Evolutionary conservation across 37 sponge, comb jelly and placozoan genomes (phyloP).

Genomic region (Spongilla lacustris): DNA sequence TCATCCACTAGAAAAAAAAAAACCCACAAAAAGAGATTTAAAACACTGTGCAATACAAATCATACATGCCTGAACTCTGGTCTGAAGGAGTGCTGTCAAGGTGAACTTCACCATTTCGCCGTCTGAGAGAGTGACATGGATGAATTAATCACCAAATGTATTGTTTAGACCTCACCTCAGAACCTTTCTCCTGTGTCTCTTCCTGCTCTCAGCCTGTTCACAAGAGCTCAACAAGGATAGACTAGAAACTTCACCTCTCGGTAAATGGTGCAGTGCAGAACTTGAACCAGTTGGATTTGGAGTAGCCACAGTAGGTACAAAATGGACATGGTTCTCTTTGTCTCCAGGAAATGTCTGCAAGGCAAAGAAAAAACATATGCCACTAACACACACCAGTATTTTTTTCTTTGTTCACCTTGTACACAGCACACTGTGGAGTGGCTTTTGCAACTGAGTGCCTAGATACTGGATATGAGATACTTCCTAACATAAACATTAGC

Average conservation of each 20-base stretch:
- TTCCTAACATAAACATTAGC: background rate
- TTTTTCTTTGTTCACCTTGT: background rate
- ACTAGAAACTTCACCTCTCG: background rate
- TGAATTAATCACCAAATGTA: no score
- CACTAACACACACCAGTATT: background rate
- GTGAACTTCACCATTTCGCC: background rate
- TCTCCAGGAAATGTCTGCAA: conserved; percentile 65
- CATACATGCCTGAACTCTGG: background rate
- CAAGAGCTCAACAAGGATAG: background rate
- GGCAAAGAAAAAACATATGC: background rate
- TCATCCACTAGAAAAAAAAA: background rate
- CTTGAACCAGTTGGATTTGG: background rate
- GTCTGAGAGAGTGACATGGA: background rate
- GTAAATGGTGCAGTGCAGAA: background rate
- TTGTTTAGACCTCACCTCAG: conserved; percentile 11
- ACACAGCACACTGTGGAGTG: background rate
- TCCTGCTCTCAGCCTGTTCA: background rate
- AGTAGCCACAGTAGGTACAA: conserved; percentile 15
- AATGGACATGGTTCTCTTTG: conserved; percentile 41
- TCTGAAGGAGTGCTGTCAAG: background rate
- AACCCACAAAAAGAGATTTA: background rate
- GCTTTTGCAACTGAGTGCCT: background rate
- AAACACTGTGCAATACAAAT: background rate
- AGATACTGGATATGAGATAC: background rate
- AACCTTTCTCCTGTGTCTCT: conserved; percentile 26